Percentiles rank a stretch among this genome's conserved stretches.
phyloP scores from a whole-genome alignment of 2,888 invertebrate species.

The Geophilus truncorum region DNA sequence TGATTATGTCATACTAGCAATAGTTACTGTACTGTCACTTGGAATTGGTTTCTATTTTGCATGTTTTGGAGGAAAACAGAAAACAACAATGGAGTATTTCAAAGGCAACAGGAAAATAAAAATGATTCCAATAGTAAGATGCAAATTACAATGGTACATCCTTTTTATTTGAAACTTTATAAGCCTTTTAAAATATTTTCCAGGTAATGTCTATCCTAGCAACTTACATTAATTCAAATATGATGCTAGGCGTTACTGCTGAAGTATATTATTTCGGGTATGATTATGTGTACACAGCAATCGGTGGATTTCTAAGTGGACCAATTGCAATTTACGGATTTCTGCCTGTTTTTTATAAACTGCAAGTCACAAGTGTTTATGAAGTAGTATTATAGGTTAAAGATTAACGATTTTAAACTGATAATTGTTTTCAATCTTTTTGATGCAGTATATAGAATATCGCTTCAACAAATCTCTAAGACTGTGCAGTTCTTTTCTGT shows the following conservation, averaged over 20 bases:
- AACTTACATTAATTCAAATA: constrained; percentile 1
- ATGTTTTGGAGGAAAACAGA: constrained; percentile 29
- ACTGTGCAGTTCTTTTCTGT: background rate
- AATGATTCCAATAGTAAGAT: constrained; percentile 1
- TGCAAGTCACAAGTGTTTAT: constrained; percentile 27
- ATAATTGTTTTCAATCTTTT: background rate
- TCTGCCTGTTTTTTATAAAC: constrained; percentile 24
- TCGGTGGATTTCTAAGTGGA: background rate
- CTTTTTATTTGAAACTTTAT: background rate
- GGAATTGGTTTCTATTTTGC: constrained; percentile 25
- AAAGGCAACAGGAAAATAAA: constrained; percentile 27
- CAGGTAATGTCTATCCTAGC: constrained; percentile 2
- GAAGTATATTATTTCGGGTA: constrained; percentile 28
- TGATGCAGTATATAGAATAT: background rate
- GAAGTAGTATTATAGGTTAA: background rate
- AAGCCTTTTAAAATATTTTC: background rate
- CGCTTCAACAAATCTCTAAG: background rate
- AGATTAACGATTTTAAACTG: background rate
- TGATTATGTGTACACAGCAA: background rate
- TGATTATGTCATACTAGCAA: background rate
- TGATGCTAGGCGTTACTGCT: constrained; percentile 23
- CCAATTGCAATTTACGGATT: constrained; percentile 8
- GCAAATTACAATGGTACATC: too few species aligned
- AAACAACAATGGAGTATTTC: constrained; percentile 29
- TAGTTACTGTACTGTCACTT: background rate